These are phyloP conservation scores for Hydrolagus affinis DNA, from an alignment of 2,113 vertebrate species.

Conservation along the genomic window DNA sequence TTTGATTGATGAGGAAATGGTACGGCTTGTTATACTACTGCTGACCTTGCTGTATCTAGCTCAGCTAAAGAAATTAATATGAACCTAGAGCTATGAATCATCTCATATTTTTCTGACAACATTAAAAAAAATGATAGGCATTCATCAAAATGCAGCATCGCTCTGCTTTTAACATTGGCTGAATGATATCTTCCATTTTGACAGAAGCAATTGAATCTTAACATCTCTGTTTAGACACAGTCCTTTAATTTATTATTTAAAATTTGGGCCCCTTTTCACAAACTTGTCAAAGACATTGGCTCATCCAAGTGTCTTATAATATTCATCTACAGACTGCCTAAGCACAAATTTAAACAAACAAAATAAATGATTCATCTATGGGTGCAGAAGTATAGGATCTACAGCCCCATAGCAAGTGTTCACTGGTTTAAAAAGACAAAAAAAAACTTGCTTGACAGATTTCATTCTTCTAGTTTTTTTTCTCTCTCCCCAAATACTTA, in stretches of 20 bases:
- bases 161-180: not conserved
- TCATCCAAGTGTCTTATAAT: not conserved
- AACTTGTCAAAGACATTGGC: not conserved
- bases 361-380: too few species aligned
- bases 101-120: slow-evolving; percentile 2
- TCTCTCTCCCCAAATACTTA: not conserved
- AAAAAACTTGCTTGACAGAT: not conserved
- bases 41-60: slow-evolving; percentile 6
- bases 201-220: not conserved
- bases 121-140: not conserved
- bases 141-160: slow-evolving; percentile 21
- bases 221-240: not conserved
- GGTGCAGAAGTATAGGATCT: too few species aligned
- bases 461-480: not conserved
- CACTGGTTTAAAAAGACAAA: too few species aligned
- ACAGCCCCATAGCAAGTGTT: too few species aligned
- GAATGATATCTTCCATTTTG: slow-evolving; percentile 2
- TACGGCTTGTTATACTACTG: slow-evolving; percentile 8
- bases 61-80: slow-evolving; percentile 30
- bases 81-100: slow-evolving; percentile 25
- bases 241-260: slow-evolving; percentile 3
- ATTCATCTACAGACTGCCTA: not conserved
- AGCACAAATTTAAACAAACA: too few species aligned
- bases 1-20: slow-evolving; percentile 29
- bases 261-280: not conserved